A percentile compares a stretch with the other conserved stretches of the same genome.
phyloP scores from a whole-genome alignment of 53 echinoderm and acorn worm species.

The Paelopatides confundens region DNA sequence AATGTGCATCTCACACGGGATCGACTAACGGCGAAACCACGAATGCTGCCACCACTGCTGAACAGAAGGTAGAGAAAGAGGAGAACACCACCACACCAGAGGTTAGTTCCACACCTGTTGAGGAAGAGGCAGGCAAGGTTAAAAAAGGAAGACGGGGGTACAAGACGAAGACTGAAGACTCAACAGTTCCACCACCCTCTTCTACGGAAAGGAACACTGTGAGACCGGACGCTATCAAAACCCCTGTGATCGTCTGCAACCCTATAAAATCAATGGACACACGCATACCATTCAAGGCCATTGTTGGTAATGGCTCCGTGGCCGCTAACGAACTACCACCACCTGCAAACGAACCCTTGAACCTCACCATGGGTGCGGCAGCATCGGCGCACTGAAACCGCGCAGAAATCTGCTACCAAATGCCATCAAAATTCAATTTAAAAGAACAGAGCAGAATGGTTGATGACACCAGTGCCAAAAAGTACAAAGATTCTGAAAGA shows the following conservation, averaged over 20 bases:
- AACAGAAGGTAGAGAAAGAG: background rate
- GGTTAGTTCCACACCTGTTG: background rate
- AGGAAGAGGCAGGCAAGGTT: background rate
- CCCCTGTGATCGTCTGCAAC: background rate
- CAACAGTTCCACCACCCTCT: background rate
- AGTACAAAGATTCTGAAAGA: background rate
- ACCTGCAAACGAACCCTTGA: constrained; percentile 1
- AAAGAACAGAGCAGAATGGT: background rate
- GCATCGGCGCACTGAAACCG: background rate
- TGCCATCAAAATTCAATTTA: background rate
- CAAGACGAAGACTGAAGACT: background rate
- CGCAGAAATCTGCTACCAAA: background rate
- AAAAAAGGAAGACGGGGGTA: background rate
- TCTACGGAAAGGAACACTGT: background rate
- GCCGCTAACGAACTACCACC: background rate
- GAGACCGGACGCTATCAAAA: background rate
- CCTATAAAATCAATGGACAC: background rate
- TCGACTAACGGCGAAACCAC: background rate
- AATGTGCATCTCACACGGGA: background rate
- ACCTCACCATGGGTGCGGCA: constrained; percentile 8
- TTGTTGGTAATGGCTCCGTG: constrained; percentile 5
- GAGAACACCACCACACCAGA: background rate
- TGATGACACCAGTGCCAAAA: background rate
- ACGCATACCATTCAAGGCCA: background rate
- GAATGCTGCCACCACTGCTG: background rate